These are phyloP conservation scores for Therioaphis trifolii DNA, from an alignment of 2,888 invertebrate species.

Conservation along the genomic window DNA sequence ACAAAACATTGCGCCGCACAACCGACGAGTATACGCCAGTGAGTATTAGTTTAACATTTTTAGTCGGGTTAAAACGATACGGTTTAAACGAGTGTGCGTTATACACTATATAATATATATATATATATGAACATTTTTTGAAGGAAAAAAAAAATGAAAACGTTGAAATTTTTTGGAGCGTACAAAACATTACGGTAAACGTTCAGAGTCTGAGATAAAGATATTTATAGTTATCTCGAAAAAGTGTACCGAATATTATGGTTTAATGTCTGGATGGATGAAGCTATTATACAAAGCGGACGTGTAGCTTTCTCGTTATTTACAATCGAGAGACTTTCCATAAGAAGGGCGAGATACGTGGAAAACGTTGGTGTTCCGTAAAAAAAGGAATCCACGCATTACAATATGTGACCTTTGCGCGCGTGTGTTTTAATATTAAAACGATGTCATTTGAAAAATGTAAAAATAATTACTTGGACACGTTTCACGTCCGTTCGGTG, in stretches of 20 bases:
- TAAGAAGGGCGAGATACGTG: neutral
- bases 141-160: too few relatives aligned
- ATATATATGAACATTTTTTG: too few relatives aligned
- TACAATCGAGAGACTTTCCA: slow-evolving; percentile 34
- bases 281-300: slow-evolving; percentile 22
- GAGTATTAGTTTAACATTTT: slow-evolving; percentile 1
- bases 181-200: slow-evolving; percentile 1
- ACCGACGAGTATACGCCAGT: neutral
- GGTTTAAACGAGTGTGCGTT: too few relatives aligned
- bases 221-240: slow-evolving; percentile 29
- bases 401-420: neutral
- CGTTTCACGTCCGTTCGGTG: too few relatives aligned
- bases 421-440: slow-evolving; percentile 1
- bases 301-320: slow-evolving; percentile 21
- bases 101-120: neutral
- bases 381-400: neutral
- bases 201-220: slow-evolving; percentile 12
- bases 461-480: too few relatives aligned
- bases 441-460: too few relatives aligned
- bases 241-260: slow-evolving; percentile 29
- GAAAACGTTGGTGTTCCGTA: neutral
- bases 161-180: neutral
- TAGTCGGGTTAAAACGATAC: neutral
- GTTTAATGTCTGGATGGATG: slow-evolving; percentile 39
- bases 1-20: slow-evolving; percentile 4